A percentile compares a stretch with the other conserved stretches of the same genome.
These are phyloP conservation scores for Tipula lateralis DNA, from an alignment of 2,888 invertebrate genomes.

Conservation along the genomic window DNA sequence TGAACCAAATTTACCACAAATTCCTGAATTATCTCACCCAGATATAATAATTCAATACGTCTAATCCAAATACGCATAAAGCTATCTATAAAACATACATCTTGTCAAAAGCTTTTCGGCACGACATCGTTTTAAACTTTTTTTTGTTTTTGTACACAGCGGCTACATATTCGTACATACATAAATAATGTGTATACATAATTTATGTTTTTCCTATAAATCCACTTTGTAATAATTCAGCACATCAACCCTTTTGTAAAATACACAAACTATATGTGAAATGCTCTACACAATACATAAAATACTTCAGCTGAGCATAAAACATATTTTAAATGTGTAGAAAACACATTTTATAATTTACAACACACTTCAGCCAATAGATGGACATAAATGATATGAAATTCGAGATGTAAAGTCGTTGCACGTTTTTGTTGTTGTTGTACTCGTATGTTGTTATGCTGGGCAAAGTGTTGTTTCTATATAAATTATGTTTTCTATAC, in stretches of 20 bases:
- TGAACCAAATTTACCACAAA: too few relatives aligned
- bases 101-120: background rate
- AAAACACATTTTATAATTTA: background rate
- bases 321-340: background rate
- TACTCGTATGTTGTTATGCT: too few relatives aligned
- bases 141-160: background rate
- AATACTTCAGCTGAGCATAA: background rate
- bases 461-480: background rate
- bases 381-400: constrained; percentile 20
- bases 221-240: background rate
- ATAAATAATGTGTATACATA: background rate
- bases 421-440: too few relatives aligned
- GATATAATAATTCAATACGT: too few relatives aligned
- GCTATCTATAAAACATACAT: background rate
- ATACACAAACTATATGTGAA: background rate
- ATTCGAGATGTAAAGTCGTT: too few relatives aligned
- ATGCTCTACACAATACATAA: background rate
- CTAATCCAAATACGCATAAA: background rate
- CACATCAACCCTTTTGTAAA: background rate
- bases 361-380: constrained; percentile 14
- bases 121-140: constrained; percentile 12
- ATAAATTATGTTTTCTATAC: constrained; percentile 4
- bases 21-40: too few relatives aligned
- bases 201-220: constrained; percentile 2
- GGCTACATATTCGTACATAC: background rate